Evolutionary conservation across 2,113 vertebrate species (phyloP).

Genomic region (Pterophyllum scalare): DNA sequence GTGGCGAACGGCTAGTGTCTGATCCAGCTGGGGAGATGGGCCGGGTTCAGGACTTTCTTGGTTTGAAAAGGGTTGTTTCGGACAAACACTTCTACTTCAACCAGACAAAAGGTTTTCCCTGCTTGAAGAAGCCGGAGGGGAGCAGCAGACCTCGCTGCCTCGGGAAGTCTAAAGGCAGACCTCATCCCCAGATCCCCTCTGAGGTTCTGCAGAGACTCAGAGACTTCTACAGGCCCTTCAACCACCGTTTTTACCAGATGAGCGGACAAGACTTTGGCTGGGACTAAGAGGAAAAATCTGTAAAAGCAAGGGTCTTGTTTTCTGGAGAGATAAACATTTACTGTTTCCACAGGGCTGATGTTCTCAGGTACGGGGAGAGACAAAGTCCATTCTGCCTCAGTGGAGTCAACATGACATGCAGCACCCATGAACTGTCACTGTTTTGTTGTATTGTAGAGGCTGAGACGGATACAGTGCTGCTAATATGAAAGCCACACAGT

Average conservation of each 20-base stretch:
- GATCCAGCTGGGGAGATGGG: slow-evolving; percentile 91
- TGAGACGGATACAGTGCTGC: slow-evolving; percentile 37
- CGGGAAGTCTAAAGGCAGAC: slow-evolving; percentile 94
- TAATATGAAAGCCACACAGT: slow-evolving; percentile 34
- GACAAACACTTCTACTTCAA: slow-evolving; percentile 97
- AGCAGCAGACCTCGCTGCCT: slow-evolving; percentile 88
- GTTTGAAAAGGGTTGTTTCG: slow-evolving; percentile 88
- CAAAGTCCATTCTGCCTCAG: slow-evolving; percentile 30
- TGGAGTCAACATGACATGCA: slow-evolving; percentile 42
- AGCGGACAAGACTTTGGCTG: slow-evolving; percentile 94
- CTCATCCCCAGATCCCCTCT: slow-evolving; percentile 86
- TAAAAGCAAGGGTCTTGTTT: background rate
- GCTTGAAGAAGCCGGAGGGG: slow-evolving; percentile 92
- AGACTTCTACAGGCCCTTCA: slow-evolving; percentile 93
- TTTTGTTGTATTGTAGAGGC: slow-evolving; percentile 4
- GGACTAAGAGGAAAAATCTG: slow-evolving; percentile 80
- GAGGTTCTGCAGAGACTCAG: slow-evolving; percentile 86
- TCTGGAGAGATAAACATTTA: slow-evolving; percentile 6
- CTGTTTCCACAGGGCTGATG: slow-evolving; percentile 22
- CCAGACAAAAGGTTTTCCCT: slow-evolving; percentile 95
- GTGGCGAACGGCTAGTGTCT: slow-evolving; percentile 89
- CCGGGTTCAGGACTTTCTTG: slow-evolving; percentile 94
- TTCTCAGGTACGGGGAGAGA: slow-evolving; percentile 63
- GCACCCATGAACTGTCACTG: slow-evolving; percentile 27
- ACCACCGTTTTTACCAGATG: slow-evolving; percentile 95